Base-by-base conservation (phyloP, 2,888 invertebrate species). In the Buathra laborator region DNA sequence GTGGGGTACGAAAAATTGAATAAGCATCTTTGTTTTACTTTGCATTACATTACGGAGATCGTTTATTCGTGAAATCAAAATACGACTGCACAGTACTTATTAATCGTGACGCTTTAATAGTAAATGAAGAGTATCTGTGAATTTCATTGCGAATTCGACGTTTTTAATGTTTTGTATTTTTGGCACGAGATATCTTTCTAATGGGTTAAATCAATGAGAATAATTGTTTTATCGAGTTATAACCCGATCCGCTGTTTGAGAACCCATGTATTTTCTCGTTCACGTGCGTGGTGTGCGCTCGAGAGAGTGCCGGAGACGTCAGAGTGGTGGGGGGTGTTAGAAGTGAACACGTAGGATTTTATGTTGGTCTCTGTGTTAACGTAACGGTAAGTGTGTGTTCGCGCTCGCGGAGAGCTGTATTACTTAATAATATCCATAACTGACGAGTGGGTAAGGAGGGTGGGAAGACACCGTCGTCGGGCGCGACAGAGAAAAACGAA, bases 361-460 rank as follows among this genome's bases (percentile, higher is more conserved):
- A 48, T 59, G 43, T 70, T 16, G 76, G 53, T 43, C 72, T 48
- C 64, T 29, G 62, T 66, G 59, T 32, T 53, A 48, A 67, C 76
- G 72, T 86, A 82, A 84, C 53, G 46, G 66, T 68, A 62, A 43
- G 43, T 72, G 68, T 46, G 81, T 83, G 62, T 62, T 64, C 59
- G n/a, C 59, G 32, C 29, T 29, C 32, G 32, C 59, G 59, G 59
- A 62, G 59, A 32, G 59, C 87, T 89, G 89, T 91, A 92, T 92
- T 92, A 92, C 91, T 91, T 91, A 92, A 92, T 92, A 92, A 92
- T 92, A 92, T 92, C 90, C 92, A 92, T 92, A 92, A 92, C 90
- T 87, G 89, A 88, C 86, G 81, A 81, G 87, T 84, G 87, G 86
- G 71, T 86, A 86, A 72, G 83, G 81, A 83, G 83, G 70, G 81